A percentile compares a stretch with the other conserved stretches of the same genome.
phyloP scores from a whole-genome alignment of 2,797 vertebrate species.

The Gymnothorax reevesii region DNA sequence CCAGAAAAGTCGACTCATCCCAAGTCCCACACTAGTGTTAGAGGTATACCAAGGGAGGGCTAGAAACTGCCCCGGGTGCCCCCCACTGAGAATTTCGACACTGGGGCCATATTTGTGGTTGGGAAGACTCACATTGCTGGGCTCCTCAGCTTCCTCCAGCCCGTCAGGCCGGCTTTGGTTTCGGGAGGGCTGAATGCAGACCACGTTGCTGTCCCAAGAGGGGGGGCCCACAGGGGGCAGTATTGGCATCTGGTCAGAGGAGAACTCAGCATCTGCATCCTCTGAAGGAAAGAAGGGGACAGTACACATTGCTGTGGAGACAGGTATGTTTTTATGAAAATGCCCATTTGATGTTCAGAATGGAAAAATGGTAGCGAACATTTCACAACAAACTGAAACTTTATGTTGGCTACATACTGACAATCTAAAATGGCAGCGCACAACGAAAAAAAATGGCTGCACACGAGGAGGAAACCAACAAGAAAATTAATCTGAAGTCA shows the following conservation, averaged over 20 bases:
- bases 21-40: background rate
- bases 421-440: too few species aligned
- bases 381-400: too few species aligned
- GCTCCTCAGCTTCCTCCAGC: conserved; percentile 88
- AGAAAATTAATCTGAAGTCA: too few species aligned
- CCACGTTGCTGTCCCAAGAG: conserved; percentile 94
- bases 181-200: conserved; percentile 94
- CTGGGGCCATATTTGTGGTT: conserved; percentile 55
- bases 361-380: too few species aligned
- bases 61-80: background rate
- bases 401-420: too few species aligned
- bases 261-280: conserved; percentile 88
- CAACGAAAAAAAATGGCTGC: too few species aligned
- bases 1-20: background rate
- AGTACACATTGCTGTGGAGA: background rate
- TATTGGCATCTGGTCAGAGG: conserved; percentile 88
- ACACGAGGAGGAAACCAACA: too few species aligned
- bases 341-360: background rate
- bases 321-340: background rate
- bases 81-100: background rate
- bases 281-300: conserved; percentile 65
- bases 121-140: conserved; percentile 71
- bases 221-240: conserved; percentile 82
- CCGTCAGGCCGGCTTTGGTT: conserved; percentile 92
- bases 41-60: background rate